phyloP scores from a whole-genome alignment of 2,797 vertebrate species.

The Peromyscus nudipes region DNA sequence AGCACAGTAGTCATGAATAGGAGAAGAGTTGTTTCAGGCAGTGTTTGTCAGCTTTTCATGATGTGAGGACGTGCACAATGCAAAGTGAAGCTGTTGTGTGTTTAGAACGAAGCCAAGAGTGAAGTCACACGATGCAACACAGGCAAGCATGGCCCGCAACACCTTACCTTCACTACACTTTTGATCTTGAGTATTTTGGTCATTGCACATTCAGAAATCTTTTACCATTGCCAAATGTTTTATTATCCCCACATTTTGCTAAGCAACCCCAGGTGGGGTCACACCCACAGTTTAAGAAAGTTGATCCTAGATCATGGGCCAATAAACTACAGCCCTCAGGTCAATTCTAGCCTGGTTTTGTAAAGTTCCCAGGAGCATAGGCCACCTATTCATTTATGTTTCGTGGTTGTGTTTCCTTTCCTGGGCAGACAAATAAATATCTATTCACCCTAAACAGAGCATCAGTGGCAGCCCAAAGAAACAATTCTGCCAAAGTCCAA shows the following conservation, averaged over 20 bases:
- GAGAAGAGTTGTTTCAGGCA: background rate
- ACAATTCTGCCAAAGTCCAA: background rate
- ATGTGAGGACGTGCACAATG: background rate
- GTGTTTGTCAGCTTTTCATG: too few species aligned
- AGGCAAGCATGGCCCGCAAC: background rate
- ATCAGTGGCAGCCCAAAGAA: background rate
- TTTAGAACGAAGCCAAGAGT: background rate
- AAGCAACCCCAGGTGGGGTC: background rate
- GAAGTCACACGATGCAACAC: rapidly evolving
- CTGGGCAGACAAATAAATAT: background rate
- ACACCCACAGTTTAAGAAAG: background rate
- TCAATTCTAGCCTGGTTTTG: slow-evolving; percentile 1
- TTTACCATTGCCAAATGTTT: background rate
- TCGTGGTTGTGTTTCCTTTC: background rate
- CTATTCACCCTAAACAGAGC: background rate
- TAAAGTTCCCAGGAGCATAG: slow-evolving; percentile 44
- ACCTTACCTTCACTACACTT: too few species aligned
- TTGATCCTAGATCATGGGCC: background rate
- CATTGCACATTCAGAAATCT: background rate
- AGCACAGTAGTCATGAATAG: background rate
- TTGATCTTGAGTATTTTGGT: background rate
- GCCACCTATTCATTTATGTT: background rate
- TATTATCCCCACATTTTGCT: background rate
- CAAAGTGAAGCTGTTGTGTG: background rate
- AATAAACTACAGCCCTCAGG: background rate